These are phyloP conservation scores for Dicentrarchus labrax DNA, from an alignment of 2,113 vertebrate genomes.

Conservation along the genomic window DNA sequence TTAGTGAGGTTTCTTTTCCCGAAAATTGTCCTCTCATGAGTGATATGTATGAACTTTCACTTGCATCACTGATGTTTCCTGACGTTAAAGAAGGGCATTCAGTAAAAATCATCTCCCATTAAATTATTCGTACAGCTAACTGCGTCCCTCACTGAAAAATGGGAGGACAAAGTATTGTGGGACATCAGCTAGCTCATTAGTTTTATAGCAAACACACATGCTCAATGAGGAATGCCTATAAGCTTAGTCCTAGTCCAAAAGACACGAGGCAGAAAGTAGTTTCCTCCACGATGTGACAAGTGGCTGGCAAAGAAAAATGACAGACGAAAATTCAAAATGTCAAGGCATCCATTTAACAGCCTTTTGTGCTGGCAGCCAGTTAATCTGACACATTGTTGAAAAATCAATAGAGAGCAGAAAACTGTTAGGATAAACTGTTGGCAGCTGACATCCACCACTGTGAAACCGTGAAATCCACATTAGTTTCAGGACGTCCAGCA, in stretches of 20 bases:
- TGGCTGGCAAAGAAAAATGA: constrained; percentile 39
- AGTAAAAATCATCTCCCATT: background rate
- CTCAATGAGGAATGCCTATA: constrained; percentile 28
- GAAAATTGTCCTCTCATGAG: background rate
- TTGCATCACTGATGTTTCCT: background rate
- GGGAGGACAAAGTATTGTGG: background rate
- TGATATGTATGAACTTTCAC: background rate
- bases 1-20: background rate
- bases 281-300: constrained; percentile 38
- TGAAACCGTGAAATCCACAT: constrained; percentile 61
- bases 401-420: constrained; percentile 62
- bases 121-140: background rate
- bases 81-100: background rate
- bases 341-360: constrained; percentile 56
- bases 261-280: constrained; percentile 8
- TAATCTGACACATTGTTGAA: constrained; percentile 63
- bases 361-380: constrained; percentile 45
- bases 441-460: constrained; percentile 55
- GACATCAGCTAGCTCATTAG: constrained; percentile 29
- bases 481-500: constrained; percentile 59
- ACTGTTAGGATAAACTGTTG: constrained; percentile 55
- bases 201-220: constrained; percentile 23
- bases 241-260: background rate
- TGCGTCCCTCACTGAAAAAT: background rate
- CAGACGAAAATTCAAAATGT: constrained; percentile 49